A percentile compares a stretch with the other conserved stretches of the same genome.
phyloP scores from a whole-genome alignment of 2,113 vertebrate species.

The Micromys minutus region DNA sequence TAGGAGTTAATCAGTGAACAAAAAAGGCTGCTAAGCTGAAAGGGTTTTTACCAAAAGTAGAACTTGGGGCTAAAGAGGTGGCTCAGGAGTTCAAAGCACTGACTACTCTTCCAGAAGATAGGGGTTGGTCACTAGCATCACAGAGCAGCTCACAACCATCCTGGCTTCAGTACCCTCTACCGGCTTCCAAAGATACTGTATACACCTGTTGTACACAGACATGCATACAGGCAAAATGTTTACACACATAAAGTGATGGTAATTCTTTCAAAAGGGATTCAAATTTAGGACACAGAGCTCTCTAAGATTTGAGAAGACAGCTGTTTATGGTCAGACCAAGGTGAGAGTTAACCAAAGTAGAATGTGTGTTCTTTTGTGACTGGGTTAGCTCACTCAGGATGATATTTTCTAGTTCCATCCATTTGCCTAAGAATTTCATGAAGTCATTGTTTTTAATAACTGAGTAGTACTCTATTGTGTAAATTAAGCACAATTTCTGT shows the following conservation, averaged over 20 bases:
- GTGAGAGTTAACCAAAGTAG: not conserved
- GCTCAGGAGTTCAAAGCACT: not conserved
- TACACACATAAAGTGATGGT: not conserved
- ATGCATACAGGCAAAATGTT: not conserved
- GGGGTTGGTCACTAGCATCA: not conserved
- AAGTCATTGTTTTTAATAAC: no score
- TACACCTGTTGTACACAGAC: no score
- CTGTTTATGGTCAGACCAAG: not conserved
- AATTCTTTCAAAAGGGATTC: not conserved
- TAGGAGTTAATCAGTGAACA: not conserved
- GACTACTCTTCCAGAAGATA: not conserved
- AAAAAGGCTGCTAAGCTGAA: not conserved
- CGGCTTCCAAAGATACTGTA: not conserved
- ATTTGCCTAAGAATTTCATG: no score
- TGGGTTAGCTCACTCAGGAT: no score
- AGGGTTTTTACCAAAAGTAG: not conserved
- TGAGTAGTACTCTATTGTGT: no score
- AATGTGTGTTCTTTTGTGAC: no score
- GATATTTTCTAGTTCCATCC: no score
- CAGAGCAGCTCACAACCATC: not conserved
- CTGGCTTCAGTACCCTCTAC: not conserved
- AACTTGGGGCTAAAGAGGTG: not conserved
- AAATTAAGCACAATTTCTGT: no score
- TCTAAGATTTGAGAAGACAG: not conserved
- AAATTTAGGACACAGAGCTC: not conserved